Base-by-base conservation (phyloP, 2,888 invertebrate species). In the Drosophila nr. fundita region DNA sequence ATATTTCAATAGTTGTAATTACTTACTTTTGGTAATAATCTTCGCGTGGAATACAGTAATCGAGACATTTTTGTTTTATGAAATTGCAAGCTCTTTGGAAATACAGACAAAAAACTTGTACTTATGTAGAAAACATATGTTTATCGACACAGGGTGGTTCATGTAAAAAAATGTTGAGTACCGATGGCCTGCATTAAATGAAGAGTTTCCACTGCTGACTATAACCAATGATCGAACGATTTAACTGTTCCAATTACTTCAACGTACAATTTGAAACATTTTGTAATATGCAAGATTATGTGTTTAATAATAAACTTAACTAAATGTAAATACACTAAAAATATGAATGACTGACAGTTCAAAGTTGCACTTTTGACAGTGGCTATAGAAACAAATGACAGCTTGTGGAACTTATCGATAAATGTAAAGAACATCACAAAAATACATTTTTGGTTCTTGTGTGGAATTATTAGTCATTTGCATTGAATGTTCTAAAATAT, bases 11-110 rank as follows among this genome's bases (percentile, higher is more conserved):
- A 18, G 21, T 32, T 13, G 13, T 30, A 27, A 8, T 0, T 15
- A 65, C 87, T 71, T 54, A 85, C 85, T 62, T 84, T 78, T 30
- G 86, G 78, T 52, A 82, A 27, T 55, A 84, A n/a, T 60, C 80
- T 82, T 45, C 88, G 70, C 24, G 86, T 61, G 40, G 89, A 84
- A 55, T 74, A 61, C 27, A 85, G 53, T 74, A 89, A 61, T 54
- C 87, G 74, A 34, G 78, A 84, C 85, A 85, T 85, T 73, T 79
- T 75, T 24, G 24, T 36, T 34, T 55, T n/a, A 55, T 68, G 8
- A 59, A 64, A 65, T 57, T 57, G 50, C 53, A 59, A 80, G 57
- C 57, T 71, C 70, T 60, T 66, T 50, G 50, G 65, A 63, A 80
- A 63, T 67, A 67, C 53, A 64, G 65, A 66, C 63, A 80, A 68